Evolutionary conservation across 2,113 vertebrate genomes (phyloP).

Genomic region (Carassius auratus): DNA sequence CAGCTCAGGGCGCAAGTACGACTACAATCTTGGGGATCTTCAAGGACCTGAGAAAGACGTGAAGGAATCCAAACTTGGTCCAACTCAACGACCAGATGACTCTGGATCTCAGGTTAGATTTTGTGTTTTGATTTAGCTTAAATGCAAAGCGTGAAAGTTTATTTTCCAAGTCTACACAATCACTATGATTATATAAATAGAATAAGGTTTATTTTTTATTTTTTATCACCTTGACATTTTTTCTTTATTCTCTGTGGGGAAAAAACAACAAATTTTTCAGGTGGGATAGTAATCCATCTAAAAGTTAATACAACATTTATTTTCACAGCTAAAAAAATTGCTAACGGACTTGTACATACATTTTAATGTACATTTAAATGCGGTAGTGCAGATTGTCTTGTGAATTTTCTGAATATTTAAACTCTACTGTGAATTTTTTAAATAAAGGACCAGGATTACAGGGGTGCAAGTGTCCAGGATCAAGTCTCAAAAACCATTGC

Average conservation of each 20-base stretch:
- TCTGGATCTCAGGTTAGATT: slow-evolving; percentile 74
- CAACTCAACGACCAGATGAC: slow-evolving; percentile 68
- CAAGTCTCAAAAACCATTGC: slow-evolving; percentile 90
- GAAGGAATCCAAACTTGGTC: slow-evolving; percentile 69
- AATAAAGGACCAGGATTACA: slow-evolving; percentile 93
- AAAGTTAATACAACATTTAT: not conserved
- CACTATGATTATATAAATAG: not conserved
- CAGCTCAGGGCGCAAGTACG: slow-evolving; percentile 80
- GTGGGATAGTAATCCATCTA: not conserved
- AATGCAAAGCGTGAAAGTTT: not conserved
- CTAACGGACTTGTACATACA: not conserved
- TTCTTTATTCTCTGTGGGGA: not conserved
- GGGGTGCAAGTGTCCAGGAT: slow-evolving; percentile 83
- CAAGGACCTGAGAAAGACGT: slow-evolving; percentile 77
- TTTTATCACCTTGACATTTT: not conserved
- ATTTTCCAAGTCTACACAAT: not conserved
- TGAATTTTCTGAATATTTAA: slow-evolving; percentile 24
- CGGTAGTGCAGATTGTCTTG: not conserved
- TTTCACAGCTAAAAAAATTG: not conserved
- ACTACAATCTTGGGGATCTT: slow-evolving; percentile 84
- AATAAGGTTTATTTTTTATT: not conserved
- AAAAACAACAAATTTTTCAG: not conserved
- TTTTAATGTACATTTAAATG: too few relatives aligned
- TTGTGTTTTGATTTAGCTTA: not conserved
- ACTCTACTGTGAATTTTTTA: slow-evolving; percentile 47